These are phyloP conservation scores for Rhea americana DNA, from an alignment of 2,113 vertebrate species.

Conservation along the genomic window DNA sequence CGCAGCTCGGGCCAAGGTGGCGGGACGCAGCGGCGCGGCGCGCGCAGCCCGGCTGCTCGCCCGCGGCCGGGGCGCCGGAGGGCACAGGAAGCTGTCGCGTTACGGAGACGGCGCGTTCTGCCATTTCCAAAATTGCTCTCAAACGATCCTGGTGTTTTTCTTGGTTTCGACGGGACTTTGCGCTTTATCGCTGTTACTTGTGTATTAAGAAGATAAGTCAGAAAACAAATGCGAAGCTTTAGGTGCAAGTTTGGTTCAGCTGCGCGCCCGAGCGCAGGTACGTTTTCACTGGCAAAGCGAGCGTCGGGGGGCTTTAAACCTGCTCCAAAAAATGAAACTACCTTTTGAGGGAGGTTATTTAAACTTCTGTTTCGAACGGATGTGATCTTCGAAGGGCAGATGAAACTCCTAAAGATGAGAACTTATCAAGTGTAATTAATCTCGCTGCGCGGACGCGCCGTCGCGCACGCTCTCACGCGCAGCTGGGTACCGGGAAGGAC, in stretches of 20 bases:
- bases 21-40: too few species aligned
- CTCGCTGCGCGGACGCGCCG: too few species aligned
- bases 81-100: neutral
- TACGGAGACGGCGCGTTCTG: neutral
- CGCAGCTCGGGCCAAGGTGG: too few species aligned
- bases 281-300: neutral
- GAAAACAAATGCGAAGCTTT: neutral
- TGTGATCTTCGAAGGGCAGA: rapidly evolving
- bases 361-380: rapidly evolving
- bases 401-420: neutral
- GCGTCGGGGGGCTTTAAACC: neutral
- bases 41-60: too few species aligned
- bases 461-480: rapidly evolving
- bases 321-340: neutral
- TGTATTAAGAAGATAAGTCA: neutral
- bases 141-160: neutral
- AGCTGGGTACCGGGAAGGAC: neutral
- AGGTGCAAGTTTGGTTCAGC: neutral
- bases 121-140: neutral
- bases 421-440: neutral
- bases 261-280: rapidly evolving
- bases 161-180: neutral
- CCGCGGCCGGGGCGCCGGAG: neutral
- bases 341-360: neutral
- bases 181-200: neutral